phyloP scores from a whole-genome alignment of 2,888 invertebrate genomes.

The Stenichneumon culpator region DNA sequence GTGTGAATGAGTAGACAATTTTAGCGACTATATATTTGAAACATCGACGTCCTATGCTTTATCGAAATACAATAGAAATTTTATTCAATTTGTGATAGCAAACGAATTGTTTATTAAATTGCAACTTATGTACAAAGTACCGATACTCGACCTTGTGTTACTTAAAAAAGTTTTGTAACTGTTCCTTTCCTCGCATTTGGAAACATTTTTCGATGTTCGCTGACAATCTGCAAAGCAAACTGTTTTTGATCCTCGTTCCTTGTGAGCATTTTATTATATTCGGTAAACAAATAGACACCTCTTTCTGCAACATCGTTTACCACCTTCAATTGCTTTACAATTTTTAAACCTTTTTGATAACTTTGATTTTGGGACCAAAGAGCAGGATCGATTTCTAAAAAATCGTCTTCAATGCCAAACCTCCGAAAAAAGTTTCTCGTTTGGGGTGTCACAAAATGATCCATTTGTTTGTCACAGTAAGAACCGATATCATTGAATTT shows the following conservation, averaged over 20 bases:
- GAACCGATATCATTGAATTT: constrained; percentile 17
- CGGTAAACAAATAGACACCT: constrained; percentile 15
- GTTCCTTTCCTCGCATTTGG: constrained; percentile 39
- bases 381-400: constrained; percentile 22
- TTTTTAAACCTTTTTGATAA: constrained; percentile 26
- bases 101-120: too few relatives aligned
- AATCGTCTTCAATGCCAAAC: constrained; percentile 35
- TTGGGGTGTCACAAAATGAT: constrained; percentile 44
- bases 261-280: constrained; percentile 43
- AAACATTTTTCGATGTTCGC: constrained; percentile 25
- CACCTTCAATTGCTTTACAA: constrained; percentile 35
- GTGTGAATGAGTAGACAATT: too few relatives aligned
- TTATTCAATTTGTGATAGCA: too few relatives aligned
- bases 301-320: constrained; percentile 36
- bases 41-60: too few relatives aligned
- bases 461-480: constrained; percentile 41
- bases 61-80: too few relatives aligned
- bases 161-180: constrained; percentile 22
- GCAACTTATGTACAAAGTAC: neutral
- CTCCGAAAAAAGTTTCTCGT: constrained; percentile 32
- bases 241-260: constrained; percentile 1
- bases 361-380: constrained; percentile 37
- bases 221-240: constrained; percentile 4
- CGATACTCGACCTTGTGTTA: constrained; percentile 2
- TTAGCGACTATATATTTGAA: too few relatives aligned